A percentile compares a stretch with the other conserved stretches of the same genome.
phyloP scores from a whole-genome alignment of 1,140 invertebrate species.

The Globodera rostochiensis region DNA sequence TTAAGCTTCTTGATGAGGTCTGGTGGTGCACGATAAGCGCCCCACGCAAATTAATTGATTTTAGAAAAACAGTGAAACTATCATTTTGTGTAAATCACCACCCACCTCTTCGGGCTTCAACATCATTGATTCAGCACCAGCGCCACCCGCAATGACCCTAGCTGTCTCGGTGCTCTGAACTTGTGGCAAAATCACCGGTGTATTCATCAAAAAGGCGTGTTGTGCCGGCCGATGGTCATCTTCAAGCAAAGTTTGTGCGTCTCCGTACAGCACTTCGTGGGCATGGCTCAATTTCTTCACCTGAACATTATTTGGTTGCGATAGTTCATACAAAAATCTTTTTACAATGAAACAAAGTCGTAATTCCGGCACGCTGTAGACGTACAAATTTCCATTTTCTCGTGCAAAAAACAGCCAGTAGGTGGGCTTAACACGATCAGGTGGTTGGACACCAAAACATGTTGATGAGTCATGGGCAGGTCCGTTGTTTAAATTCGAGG shows the following conservation, averaged over 20 bases:
- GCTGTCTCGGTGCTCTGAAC: conserved; percentile 29
- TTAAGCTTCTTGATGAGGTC: conserved; percentile 15
- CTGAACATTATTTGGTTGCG: background rate
- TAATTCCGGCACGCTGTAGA: conserved; percentile 54
- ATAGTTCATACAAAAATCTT: conserved; percentile 7
- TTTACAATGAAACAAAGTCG: conserved; percentile 53
- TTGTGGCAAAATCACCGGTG: conserved; percentile 26
- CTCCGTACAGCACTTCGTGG: conserved; percentile 43
- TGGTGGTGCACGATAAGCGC: too few relatives aligned
- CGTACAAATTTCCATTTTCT: conserved; percentile 57
- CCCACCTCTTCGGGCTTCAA: conserved; percentile 39
- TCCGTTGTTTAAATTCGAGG: background rate
- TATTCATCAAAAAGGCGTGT: conserved; percentile 30
- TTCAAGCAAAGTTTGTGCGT: conserved; percentile 27
- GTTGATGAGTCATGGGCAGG: background rate
- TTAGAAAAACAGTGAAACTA: too few relatives aligned
- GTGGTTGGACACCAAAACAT: conserved; percentile 26
- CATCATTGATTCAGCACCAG: conserved; percentile 21
- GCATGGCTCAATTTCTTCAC: conserved; percentile 48
- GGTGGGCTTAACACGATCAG: conserved; percentile 40
- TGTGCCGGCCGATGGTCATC: conserved; percentile 39
- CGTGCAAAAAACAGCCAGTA: conserved; percentile 55
- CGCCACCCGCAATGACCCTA: background rate
- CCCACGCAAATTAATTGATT: too few relatives aligned
- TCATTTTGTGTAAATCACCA: background rate